Base-by-base conservation (phyloP, 2,888 invertebrate genomes). In the Chymomyza amoena region DNA sequence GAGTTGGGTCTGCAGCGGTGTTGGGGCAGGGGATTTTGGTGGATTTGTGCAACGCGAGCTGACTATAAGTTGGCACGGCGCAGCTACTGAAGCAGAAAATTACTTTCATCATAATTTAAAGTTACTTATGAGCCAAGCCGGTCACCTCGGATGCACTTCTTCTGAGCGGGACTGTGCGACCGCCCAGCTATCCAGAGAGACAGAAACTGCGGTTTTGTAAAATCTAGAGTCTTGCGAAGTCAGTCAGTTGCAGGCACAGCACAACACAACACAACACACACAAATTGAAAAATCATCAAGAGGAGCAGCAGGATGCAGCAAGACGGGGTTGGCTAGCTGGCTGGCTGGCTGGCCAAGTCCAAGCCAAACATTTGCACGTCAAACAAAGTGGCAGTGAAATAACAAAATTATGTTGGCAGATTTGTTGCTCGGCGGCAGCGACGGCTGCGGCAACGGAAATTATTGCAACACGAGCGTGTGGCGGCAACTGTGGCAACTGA, bases 1-100 rank as follows among this genome's bases (percentile, higher is more conserved):
- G 32, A 32, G 32, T 32, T 32, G 32, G 32, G 32, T 9, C 7
- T 3, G 32, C 9, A 6, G 32, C 32, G 18, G 56, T 28, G 28
- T 28, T 7, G 32, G 4, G 32, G 32, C n/a, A 9, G 7, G 32
- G 9, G 9, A 7, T 32, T 32, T 32, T 32, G 6, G 32, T 32
- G 32, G 32, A 32, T 32, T 32, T 32, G 32, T 32, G 32, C 81
- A 83, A 81, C 75, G 69, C 63, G 76, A 74, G 76, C 76, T 73
- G 75, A 74, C 78, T 66, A 59, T 78, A 73, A 73, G 63, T 67
- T 68, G 84, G 64, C 73, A 77, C 77, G 77, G 66, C 69, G 73
- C 75, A 76, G 83, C 88, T 88, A 89, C 80, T 90, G 88, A 89
- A 88, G 90, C 90, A 88, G 89, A 89, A 90, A 90, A 90, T 90